phyloP scores from a whole-genome alignment of 2,888 invertebrate species.

The Leucania comma region DNA sequence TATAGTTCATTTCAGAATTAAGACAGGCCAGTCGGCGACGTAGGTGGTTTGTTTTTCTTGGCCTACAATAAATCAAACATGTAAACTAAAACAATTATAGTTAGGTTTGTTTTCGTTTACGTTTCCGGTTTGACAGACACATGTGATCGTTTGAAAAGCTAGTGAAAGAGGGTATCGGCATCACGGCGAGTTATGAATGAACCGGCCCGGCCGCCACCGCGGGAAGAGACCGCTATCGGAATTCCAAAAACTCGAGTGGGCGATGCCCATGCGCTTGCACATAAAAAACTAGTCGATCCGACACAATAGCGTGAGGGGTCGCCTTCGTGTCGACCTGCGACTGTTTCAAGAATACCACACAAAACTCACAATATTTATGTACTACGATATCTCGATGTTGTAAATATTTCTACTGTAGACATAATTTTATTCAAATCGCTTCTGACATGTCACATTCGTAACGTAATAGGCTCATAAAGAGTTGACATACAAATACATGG shows the following conservation, averaged over 20 bases:
- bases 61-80: constrained; percentile 75
- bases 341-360: constrained; percentile 68
- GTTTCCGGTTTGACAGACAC: constrained; percentile 81
- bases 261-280: constrained; percentile 79
- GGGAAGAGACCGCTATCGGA: constrained; percentile 72
- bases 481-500: constrained; percentile 37
- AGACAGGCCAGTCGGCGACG: constrained; percentile 69
- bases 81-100: constrained; percentile 80
- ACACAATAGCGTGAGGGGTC: constrained; percentile 78
- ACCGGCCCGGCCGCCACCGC: constrained; percentile 76
- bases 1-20: constrained; percentile 55
- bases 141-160: constrained; percentile 74
- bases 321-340: constrained; percentile 70
- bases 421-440: constrained; percentile 60
- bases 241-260: constrained; percentile 89
- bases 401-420: constrained; percentile 44
- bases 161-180: constrained; percentile 73
- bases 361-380: constrained; percentile 68
- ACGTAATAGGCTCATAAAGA: constrained; percentile 53
- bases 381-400: constrained; percentile 45
- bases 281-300: constrained; percentile 82
- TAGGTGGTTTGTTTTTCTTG: constrained; percentile 77
- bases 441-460: constrained; percentile 57
- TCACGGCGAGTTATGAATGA: constrained; percentile 88
- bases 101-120: constrained; percentile 81